phyloP scores from a whole-genome alignment of 2,888 invertebrate species.

The Herminia tarsipennalis region DNA sequence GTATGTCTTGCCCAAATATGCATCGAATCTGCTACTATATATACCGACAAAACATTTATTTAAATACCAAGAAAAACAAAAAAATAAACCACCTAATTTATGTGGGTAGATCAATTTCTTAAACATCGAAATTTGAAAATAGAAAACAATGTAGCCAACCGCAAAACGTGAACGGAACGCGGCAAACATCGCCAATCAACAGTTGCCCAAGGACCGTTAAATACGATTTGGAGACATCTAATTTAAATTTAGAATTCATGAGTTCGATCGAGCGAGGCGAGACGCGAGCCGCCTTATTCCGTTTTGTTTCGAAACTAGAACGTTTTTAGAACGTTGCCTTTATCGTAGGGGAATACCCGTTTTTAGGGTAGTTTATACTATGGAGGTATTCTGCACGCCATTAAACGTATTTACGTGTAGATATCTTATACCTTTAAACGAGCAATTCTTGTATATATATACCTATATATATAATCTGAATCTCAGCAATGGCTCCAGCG shows the following conservation, averaged over 20 bases:
- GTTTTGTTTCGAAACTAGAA: constrained; percentile 37
- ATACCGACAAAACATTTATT: too few species aligned
- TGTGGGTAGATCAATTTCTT: constrained; percentile 5
- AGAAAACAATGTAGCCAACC: constrained; percentile 35
- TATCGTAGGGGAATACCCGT: too few species aligned
- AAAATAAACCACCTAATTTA: neutral
- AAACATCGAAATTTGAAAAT: constrained; percentile 28
- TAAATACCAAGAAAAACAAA: neutral
- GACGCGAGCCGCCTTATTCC: constrained; percentile 39
- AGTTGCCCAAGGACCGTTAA: constrained; percentile 61
- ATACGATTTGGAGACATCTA: constrained; percentile 66
- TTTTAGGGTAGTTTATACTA: too few species aligned
- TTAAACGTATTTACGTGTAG: too few species aligned
- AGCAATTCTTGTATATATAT: too few species aligned
- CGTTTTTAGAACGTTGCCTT: constrained; percentile 17
- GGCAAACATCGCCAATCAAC: constrained; percentile 55
- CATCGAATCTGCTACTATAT: too few species aligned
- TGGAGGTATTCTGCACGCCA: too few species aligned
- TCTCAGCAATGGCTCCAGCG: too few species aligned
- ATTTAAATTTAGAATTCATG: constrained; percentile 70
- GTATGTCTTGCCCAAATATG: too few species aligned
- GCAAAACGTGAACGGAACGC: constrained; percentile 36
- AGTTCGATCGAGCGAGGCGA: constrained; percentile 62
- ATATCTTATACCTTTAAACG: too few species aligned
- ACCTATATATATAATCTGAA: too few species aligned